Conservation (phyloP, 2,888 invertebrate genomes). For the Lasioglossum morio region DNA sequence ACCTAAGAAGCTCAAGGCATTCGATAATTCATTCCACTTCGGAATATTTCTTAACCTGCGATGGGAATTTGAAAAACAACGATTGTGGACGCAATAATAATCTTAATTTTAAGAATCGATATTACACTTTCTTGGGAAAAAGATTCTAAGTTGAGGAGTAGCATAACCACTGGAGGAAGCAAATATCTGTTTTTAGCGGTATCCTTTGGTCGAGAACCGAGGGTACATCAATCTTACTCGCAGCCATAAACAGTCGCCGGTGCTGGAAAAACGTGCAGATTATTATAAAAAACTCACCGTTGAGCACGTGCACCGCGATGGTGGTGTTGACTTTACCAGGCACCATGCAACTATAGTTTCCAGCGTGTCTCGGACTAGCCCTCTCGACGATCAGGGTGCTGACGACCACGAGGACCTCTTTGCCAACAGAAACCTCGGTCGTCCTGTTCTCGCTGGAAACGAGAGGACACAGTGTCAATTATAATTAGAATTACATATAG, state of each 20-base stretch:
- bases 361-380: conserved; percentile 86
- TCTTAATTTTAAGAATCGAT: neutral
- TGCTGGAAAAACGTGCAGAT: neutral
- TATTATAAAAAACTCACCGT: conserved; percentile 84
- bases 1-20: neutral
- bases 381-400: conserved; percentile 86
- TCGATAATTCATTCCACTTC: neutral
- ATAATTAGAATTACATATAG: neutral
- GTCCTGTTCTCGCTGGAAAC: conserved; percentile 85
- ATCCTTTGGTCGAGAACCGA: neutral
- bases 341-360: conserved; percentile 87
- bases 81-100: neutral
- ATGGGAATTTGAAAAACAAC: neutral
- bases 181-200: neutral
- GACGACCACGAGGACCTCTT: conserved; percentile 83
- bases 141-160: neutral
- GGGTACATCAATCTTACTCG: conserved; percentile 2
- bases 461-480: conserved; percentile 17
- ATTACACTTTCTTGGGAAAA: neutral
- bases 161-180: neutral
- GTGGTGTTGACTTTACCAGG: conserved; percentile 86
- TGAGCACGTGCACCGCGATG: conserved; percentile 87
- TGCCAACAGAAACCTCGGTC: conserved; percentile 79
- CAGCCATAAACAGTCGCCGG: neutral
- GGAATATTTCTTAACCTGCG: neutral